Evolutionary conservation across 2,113 vertebrate genomes (phyloP).

Genomic region (Heliornis fulica): DNA sequence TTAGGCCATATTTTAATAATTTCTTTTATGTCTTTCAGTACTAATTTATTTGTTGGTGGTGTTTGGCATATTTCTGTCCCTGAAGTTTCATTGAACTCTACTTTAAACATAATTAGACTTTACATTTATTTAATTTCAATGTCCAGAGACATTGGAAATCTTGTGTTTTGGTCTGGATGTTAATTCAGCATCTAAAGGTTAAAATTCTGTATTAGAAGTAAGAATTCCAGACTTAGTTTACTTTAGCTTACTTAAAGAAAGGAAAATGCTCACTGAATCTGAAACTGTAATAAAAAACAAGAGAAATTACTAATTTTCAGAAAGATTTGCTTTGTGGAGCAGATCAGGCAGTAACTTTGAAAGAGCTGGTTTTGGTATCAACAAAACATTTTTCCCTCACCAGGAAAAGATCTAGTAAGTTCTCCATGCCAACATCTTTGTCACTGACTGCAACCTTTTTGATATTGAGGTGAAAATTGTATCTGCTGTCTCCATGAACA

Average conservation of each 20-base stretch:
- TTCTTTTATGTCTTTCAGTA: slow-evolving; percentile 4
- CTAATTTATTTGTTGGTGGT: neutral
- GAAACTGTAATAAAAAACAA: neutral
- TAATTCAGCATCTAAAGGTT: neutral
- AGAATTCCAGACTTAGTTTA: neutral
- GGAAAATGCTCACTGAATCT: neutral
- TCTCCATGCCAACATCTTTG: neutral
- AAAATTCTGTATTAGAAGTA: neutral
- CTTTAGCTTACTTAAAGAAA: neutral
- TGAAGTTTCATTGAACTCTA: neutral
- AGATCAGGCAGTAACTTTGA: neutral
- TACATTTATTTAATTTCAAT: neutral
- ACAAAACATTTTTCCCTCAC: neutral
- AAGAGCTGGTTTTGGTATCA: neutral
- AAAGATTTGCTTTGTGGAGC: neutral
- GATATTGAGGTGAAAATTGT: neutral
- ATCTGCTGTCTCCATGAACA: neutral
- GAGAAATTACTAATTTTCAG: neutral
- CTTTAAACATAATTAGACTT: neutral
- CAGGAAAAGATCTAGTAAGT: neutral
- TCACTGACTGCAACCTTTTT: neutral
- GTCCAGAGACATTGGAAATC: neutral
- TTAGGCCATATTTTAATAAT: slow-evolving; percentile 25
- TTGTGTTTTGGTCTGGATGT: neutral
- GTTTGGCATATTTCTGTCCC: neutral